A percentile compares a stretch with the other conserved stretches of the same genome.
Conservation (phyloP, 1,140 invertebrate species). For the Brachionus rubens region DNA sequence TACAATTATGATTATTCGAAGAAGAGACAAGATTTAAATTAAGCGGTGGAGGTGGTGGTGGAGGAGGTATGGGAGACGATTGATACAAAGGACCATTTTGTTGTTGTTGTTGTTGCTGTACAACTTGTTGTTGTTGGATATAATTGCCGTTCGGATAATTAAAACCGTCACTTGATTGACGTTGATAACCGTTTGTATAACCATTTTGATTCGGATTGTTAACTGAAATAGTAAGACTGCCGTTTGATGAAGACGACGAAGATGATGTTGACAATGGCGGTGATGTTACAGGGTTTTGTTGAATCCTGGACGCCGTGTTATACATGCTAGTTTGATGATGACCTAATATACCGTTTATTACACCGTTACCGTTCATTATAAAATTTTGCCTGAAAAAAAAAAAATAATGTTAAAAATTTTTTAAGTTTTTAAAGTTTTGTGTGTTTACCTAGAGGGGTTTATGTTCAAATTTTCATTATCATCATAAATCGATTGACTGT, state of each 20-base stretch:
- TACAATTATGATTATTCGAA: background rate
- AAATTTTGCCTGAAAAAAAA: background rate
- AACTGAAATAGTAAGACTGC: slow-evolving; percentile 1
- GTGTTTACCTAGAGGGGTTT: background rate
- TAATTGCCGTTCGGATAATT: background rate
- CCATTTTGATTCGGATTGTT: slow-evolving; percentile 6
- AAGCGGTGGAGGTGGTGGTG: slow-evolving; percentile 7
- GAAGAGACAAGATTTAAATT: background rate
- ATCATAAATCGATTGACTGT: slow-evolving; percentile 38
- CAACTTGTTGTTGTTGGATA: background rate
- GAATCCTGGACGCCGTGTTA: background rate
- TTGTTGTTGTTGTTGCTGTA: background rate
- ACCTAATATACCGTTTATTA: background rate
- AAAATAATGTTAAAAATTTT: background rate
- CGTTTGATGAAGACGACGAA: background rate
- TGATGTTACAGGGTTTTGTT: background rate
- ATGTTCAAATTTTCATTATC: slow-evolving; percentile 31
- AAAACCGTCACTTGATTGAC: background rate
- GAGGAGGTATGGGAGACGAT: slow-evolving; percentile 4
- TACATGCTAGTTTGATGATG: slow-evolving; percentile 8
- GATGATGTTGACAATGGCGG: slow-evolving; percentile 3
- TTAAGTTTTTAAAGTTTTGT: background rate
- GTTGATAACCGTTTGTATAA: background rate
- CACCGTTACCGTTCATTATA: background rate
- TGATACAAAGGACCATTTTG: slow-evolving; percentile 7